Evolutionary conservation across 2,888 invertebrate genomes (phyloP), one percentile per base, ranked within the genome.

Genomic region (Cantharis rufa): DNA sequence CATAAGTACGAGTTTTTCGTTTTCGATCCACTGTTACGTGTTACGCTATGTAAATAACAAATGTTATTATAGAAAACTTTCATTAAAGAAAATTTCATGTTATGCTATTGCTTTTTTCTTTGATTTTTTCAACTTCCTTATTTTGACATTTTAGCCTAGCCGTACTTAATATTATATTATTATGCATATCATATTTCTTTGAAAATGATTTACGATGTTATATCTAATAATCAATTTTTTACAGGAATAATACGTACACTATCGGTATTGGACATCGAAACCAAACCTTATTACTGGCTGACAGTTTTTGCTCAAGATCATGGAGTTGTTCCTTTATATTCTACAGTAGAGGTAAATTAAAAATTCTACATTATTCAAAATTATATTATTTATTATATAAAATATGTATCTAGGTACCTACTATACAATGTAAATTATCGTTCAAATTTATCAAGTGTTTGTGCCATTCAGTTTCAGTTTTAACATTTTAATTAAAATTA

Each of bases 291-390:
- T 86, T 98, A 97, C 89, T 99, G 99, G 99, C 89, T 99, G 80
- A 97, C 97, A 10, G 93, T 98, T 73, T 95, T 95, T 87, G 98
- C 98, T 4, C 95, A 96, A 86, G 98, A 98, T 89, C 94, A 95
- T 83, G 98, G 96, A 0, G 93, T 96, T 15, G 95, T 96, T 24
- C 96, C 97, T 1, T 90, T 95, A 13, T 94, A 93, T 86, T 92
- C 96, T 62, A 94, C 95, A 85, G 91, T 96, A 13, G 95, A 97
- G 91, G 95, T 95, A 86, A 89, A 88, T 83, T n/a, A 32, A 9
- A 24, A 24, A 13, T 32, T 32, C 1, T 64, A 15, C 0, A 63
- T 70, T 21, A 61, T 70, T n/a, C 11, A 15, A 48, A n/a, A 48
- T 48, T 48, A 48, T n/a, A 48, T 48, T n/a, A 32, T 13, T 13